Evolutionary conservation across 2,797 vertebrate species (phyloP).

Genomic region (Oophaga sylvatica): DNA sequence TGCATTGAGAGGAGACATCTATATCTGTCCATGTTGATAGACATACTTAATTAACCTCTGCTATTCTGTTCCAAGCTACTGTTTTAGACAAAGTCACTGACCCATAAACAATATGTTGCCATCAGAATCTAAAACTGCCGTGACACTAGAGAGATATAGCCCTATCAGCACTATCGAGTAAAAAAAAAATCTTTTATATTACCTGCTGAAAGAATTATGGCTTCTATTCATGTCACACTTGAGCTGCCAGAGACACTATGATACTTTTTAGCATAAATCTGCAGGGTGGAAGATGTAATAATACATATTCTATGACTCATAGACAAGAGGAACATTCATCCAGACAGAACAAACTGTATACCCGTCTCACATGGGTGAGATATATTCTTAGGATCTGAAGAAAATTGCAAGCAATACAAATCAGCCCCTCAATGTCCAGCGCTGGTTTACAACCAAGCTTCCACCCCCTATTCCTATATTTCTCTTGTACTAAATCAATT

Average conservation of each 20-base stretch:
- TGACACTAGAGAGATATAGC: slow-evolving; percentile 81
- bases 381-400: background rate
- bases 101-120: slow-evolving; percentile 91
- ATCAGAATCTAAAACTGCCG: slow-evolving; percentile 76
- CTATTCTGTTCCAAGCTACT: slow-evolving; percentile 87
- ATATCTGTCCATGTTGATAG: slow-evolving; percentile 80
- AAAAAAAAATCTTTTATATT: slow-evolving; percentile 81
- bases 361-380: slow-evolving; percentile 8
- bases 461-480: background rate
- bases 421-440: slow-evolving; percentile 2
- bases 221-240: slow-evolving; percentile 86
- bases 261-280: slow-evolving; percentile 85
- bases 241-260: slow-evolving; percentile 84
- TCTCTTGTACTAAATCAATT: background rate
- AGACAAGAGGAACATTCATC: slow-evolving; percentile 29
- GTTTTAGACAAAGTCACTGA: slow-evolving; percentile 88
- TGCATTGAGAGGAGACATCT: slow-evolving; percentile 66
- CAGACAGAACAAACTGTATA: slow-evolving; percentile 27
- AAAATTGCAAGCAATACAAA: slow-evolving; percentile 8
- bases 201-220: slow-evolving; percentile 87
- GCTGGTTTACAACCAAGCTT: background rate
- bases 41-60: slow-evolving; percentile 99
- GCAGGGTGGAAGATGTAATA: slow-evolving; percentile 77
- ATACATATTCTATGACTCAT: slow-evolving; percentile 50
- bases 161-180: slow-evolving; percentile 79